Evolutionary conservation across 2,888 invertebrate genomes (phyloP).

Genomic region (Agapostemon virescens): DNA sequence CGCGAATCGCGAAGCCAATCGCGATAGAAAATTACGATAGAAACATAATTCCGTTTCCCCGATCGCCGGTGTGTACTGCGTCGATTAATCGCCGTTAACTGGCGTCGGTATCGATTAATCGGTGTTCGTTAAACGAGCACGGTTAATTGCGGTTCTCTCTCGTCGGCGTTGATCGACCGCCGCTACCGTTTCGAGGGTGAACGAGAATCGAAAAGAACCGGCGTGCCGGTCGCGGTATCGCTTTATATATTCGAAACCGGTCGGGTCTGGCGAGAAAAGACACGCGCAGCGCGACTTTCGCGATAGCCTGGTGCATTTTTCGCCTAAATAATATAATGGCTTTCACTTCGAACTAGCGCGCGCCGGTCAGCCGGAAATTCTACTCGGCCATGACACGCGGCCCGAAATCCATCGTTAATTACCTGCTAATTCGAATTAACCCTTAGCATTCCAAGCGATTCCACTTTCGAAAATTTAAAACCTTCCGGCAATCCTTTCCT

Average conservation of each 20-base stretch:
- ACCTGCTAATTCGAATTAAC: slow-evolving; percentile 38
- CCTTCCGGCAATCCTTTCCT: too few species aligned
- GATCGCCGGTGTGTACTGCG: background rate
- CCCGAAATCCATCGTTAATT: slow-evolving; percentile 44
- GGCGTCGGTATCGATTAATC: background rate
- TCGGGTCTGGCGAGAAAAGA: slow-evolving; percentile 71
- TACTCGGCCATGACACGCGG: slow-evolving; percentile 49
- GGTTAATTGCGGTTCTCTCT: slow-evolving; percentile 17
- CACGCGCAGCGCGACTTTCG: slow-evolving; percentile 73
- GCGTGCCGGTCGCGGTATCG: slow-evolving; percentile 54
- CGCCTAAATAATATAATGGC: slow-evolving; percentile 78
- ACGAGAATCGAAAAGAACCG: slow-evolving; percentile 63
- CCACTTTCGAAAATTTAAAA: too few species aligned
- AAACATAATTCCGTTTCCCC: background rate
- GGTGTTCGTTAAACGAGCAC: background rate
- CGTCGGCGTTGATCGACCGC: slow-evolving; percentile 9
- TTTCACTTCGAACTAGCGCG: slow-evolving; percentile 75
- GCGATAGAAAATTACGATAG: background rate
- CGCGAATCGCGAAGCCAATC: too few species aligned
- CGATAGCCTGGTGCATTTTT: slow-evolving; percentile 73
- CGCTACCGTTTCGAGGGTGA: slow-evolving; percentile 63
- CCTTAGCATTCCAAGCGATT: too few species aligned
- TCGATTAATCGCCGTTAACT: background rate
- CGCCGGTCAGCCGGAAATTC: slow-evolving; percentile 56
- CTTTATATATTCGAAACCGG: slow-evolving; percentile 76